phyloP scores from a whole-genome alignment of 2,797 vertebrate genomes.

The Typhlichthys subterraneus region DNA sequence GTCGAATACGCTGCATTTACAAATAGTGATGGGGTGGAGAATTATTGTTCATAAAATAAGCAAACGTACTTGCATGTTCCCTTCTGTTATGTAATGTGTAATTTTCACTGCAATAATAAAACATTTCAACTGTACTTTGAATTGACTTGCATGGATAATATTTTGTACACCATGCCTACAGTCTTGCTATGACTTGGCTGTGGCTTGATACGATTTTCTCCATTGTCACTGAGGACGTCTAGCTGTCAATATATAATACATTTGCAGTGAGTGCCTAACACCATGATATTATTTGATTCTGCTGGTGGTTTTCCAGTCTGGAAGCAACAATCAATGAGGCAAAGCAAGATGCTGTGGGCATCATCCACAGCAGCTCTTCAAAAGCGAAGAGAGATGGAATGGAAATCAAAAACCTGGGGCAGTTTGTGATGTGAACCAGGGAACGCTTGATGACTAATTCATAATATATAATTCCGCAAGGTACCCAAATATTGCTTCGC shows the following conservation, averaged over 20 bases:
- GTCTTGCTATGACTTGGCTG: too few relatives aligned
- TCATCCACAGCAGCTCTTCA: constrained; percentile 28
- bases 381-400: constrained; percentile 31
- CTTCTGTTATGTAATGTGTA: too few relatives aligned
- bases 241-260: constrained; percentile 15
- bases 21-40: constrained; percentile 13
- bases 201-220: too few relatives aligned
- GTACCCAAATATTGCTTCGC: constrained; percentile 28
- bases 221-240: too few relatives aligned
- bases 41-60: not conserved
- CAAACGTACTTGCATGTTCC: too few relatives aligned
- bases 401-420: constrained; percentile 54
- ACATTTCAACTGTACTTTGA: too few relatives aligned
- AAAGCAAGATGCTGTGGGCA: constrained; percentile 7
- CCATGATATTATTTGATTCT: constrained; percentile 1
- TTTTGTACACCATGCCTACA: too few relatives aligned
- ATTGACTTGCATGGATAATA: too few relatives aligned
- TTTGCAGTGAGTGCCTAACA: not conserved
- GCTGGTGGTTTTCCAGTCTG: constrained; percentile 17
- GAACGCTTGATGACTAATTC: constrained; percentile 50
- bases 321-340: constrained; percentile 24
- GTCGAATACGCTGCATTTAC: too few relatives aligned
- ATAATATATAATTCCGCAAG: constrained; percentile 54
- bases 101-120: too few relatives aligned
- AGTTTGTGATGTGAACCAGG: constrained; percentile 38